These are phyloP conservation scores for Ischnura elegans DNA, from an alignment of 2,888 invertebrate species.

Conservation along the genomic window DNA sequence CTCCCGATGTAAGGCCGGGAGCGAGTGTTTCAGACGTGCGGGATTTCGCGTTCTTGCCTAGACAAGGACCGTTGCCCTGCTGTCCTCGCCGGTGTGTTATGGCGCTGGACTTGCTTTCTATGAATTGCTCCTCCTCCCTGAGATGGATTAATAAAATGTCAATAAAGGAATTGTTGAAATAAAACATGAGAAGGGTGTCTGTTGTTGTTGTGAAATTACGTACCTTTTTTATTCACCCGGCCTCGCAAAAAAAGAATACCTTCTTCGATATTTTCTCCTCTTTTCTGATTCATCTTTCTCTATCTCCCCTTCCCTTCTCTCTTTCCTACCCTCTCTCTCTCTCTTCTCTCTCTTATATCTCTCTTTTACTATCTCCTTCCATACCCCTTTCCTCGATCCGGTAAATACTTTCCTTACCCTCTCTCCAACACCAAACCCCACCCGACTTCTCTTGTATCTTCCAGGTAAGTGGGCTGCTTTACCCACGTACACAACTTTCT, in stretches of 20 bases:
- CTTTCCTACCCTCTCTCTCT: constrained; percentile 39
- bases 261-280: constrained; percentile 59
- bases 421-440: not conserved
- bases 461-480: constrained; percentile 67
- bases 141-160: not conserved
- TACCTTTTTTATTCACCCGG: constrained; percentile 5
- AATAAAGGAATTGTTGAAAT: constrained; percentile 51
- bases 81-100: not conserved
- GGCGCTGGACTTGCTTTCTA: not conserved
- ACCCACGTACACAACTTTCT: constrained; percentile 63
- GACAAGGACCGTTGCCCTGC: not conserved
- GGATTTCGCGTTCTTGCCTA: not conserved
- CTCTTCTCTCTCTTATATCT: not conserved
- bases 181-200: constrained; percentile 28
- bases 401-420: not conserved
- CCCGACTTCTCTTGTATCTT: constrained; percentile 64
- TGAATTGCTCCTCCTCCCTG: not conserved
- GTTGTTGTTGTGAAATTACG: constrained; percentile 30
- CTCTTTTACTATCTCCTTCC: constrained; percentile 32
- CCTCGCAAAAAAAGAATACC: not conserved
- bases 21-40: not conserved
- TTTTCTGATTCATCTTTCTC: constrained; percentile 65
- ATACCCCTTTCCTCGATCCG: not conserved
- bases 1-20: not conserved
- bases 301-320: constrained; percentile 60